Evolutionary conservation across 2,888 invertebrate genomes (phyloP), one percentile per base, ranked within the genome.

Genomic region (Steinernema carpocapsae): DNA sequence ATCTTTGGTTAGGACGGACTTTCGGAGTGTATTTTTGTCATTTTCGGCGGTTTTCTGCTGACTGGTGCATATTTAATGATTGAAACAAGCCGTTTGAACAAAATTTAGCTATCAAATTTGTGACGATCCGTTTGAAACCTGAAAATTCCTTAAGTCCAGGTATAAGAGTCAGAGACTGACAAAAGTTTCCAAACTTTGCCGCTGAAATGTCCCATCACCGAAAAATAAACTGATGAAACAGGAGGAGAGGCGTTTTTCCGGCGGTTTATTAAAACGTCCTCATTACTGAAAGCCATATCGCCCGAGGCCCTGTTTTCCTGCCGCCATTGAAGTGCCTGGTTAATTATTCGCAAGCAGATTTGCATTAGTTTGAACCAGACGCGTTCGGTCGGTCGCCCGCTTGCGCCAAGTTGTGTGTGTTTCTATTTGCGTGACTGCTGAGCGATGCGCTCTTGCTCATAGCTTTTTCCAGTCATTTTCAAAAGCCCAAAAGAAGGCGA

Each of bases 281-380:
- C 64, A 64, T 64, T 64, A 64, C 32, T 37, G 64, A 32, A 17
- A 32, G 4, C 17, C 37, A 32, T 17, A 37, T 64, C 12, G 64
- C 64, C 64, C 4, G 3, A 2, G 64, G 64, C 64, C 1, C 64
- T 29, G 64, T 32, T 64, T 64, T 32, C 37, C 37, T 37, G 32
- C 32, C 26, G 29, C 29, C 19, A 64, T 29, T 17, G 12, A 29
- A 37, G 14, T 29, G 32, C 7, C 12, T 64, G 10, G 64, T 64
- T 64, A 64, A 64, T 64, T 64, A 64, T 64, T 64, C 17, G 64
- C 64, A 26, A 64, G 26, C 26, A 64, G 64, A 64, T 32, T 64
- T 64, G 64, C 64, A 37, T 64, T 64, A 29, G 64, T 64, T 64
- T 64, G 32, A 37, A 37, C 64, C 64, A 64, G 32, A 64, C 64